Evolutionary conservation across 2,113 vertebrate genomes (phyloP), one percentile per base, ranked within the genome.

Genomic region (Pelobates fuscus): DNA sequence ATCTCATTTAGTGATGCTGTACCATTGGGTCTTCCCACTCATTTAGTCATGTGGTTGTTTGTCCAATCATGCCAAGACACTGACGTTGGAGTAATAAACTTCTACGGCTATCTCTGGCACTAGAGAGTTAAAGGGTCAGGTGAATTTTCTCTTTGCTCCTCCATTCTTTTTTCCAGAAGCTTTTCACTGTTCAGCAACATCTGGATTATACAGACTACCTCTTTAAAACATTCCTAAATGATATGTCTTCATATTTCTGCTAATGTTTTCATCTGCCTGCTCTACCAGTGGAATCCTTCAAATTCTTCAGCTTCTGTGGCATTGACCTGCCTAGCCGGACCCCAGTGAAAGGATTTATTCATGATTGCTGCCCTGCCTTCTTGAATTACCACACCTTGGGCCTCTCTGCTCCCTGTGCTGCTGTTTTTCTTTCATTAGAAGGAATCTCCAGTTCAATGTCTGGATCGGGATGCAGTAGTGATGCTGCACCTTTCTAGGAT

Each of bases 341-440:
- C 83, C 7, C 79, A 67, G 63, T 89, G 88, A 90, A 90, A 89
- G 88, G 84, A 79, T 84, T 81, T 86, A 89, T 90, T 89, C 84
- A 83, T 84, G 76, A 82, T 80, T 78, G 77, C 78, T 70, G 82
- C 77, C 81, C 78, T 80, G 84, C 86, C 85, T 84, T 83, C 79
- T 17, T 83, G 73, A 84, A 84, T 62, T 84, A 80, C 87, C 85
- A 85, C 88, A 69, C 84, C 86, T 88, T 61, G 84, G 83, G 83
- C 80, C 82, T 85, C 81, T 44, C 72, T 5, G 81, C 83, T 77
- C 73, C 12, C 30, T 55, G 30, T 81, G 60, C 70, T 24, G 70
- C 78, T 27, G 81, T 88, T 90, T 89, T 85, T 79, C 84, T 89
- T 84, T 71, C 85, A 81, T 84, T 78, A 84, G 83, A 83, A 85